Evolutionary conservation across 2,888 invertebrate genomes (phyloP).

Genomic region (Calameuta filiformis): DNA sequence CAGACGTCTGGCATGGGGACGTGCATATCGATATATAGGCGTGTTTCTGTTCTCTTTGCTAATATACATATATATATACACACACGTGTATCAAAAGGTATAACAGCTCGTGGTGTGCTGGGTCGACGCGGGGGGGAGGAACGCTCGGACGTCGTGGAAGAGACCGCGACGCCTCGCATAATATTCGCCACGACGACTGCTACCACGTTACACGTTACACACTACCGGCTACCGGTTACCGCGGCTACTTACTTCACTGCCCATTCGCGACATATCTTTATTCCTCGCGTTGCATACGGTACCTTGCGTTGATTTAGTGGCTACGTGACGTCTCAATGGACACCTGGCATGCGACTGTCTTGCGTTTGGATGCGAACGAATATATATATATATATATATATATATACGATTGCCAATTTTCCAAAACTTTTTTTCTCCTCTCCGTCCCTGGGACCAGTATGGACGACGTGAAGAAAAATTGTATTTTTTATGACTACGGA

Average conservation of each 20-base stretch:
- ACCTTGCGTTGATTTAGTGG: constrained; percentile 2
- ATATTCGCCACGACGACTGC: constrained; percentile 1
- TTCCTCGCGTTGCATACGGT: constrained; percentile 3
- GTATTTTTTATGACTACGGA: not conserved
- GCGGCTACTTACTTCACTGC: not conserved
- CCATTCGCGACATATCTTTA: constrained; percentile 1
- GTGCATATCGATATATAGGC: not conserved
- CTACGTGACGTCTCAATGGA: constrained; percentile 8
- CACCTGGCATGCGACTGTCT: constrained; percentile 1
- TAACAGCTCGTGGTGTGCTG: not conserved
- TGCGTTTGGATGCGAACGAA: not conserved
- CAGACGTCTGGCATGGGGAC: constrained; percentile 7
- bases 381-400: no score
- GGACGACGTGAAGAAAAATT: not conserved
- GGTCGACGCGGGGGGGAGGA: not conserved
- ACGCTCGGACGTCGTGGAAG: not conserved
- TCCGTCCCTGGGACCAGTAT: not conserved
- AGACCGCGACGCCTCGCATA: constrained; percentile 3
- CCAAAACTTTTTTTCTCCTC: not conserved
- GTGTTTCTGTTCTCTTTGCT: not conserved
- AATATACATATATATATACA: not conserved
- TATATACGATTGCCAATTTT: not conserved
- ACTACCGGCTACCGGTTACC: not conserved
- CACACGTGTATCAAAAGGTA: not conserved
- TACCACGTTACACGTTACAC: not conserved